These are phyloP conservation scores for Miltochrista miniata DNA, from an alignment of 2,888 invertebrate species.

Conservation along the genomic window DNA sequence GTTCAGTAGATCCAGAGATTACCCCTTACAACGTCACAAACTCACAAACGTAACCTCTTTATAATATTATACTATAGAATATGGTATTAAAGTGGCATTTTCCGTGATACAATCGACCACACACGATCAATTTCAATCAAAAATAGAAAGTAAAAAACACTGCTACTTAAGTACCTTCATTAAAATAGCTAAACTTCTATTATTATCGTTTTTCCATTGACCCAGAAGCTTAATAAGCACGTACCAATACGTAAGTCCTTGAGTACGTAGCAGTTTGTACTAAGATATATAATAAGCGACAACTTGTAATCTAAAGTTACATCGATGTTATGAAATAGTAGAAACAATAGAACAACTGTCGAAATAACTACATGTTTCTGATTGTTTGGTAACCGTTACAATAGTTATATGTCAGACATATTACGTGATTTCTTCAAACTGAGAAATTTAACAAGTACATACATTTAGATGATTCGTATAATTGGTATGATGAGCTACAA, in stretches of 20 bases:
- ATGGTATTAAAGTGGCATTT: conserved; percentile 4
- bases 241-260: conserved; percentile 25
- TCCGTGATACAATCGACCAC: conserved; percentile 7
- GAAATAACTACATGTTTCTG: conserved; percentile 33
- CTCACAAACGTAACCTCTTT: too few species aligned
- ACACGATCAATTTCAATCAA: conserved; percentile 16
- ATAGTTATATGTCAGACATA: conserved; percentile 22
- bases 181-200: conserved; percentile 25
- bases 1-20: too few species aligned
- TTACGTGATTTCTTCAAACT: conserved; percentile 5
- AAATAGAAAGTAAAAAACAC: conserved; percentile 18
- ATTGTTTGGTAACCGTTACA: conserved; percentile 42
- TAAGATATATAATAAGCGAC: conserved; percentile 37
- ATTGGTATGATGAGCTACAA: too few species aligned
- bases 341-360: conserved; percentile 56
- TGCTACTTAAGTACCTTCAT: conserved; percentile 23
- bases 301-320: conserved; percentile 40
- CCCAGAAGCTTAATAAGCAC: conserved; percentile 31
- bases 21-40: too few species aligned
- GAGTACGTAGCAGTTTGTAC: conserved; percentile 22
- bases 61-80: too few species aligned
- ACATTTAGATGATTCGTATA: neutral
- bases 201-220: conserved; percentile 31
- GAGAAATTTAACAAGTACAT: neutral
- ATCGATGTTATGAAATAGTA: conserved; percentile 47